Evolutionary conservation across 2,888 invertebrate genomes (phyloP), one percentile per base, ranked within the genome.

Genomic region (Hydropsyche betteni): DNA sequence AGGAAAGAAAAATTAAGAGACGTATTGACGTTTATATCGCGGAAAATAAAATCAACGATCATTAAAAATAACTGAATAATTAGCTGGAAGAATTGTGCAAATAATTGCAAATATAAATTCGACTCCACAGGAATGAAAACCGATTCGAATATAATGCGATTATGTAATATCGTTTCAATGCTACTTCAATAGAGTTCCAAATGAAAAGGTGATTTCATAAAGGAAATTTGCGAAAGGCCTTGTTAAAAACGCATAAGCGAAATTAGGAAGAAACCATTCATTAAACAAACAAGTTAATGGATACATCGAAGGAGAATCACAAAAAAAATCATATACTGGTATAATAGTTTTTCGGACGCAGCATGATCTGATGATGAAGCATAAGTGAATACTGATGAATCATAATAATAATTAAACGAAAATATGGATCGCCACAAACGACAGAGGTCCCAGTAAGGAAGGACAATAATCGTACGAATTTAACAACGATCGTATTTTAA

Each of bases 151-250:
- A 8, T 44, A 44, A 44, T 44, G 44, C 44, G 44, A 44, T 44
- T 44, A 44, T 44, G 44, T 10, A 44, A 44, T 44, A 8, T 44
- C 44, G 55, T 55, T 55, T 55, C 55, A 55, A 55, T 44, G 44
- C 16, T 55, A 10, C 16, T 55, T 55, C 55, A 24, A 24, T 24
- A 24, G 24, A 24, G 24, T 24, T 24, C 24, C 24, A 55, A 55
- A 55, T 55, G 16, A 14, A 55, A 55, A 55, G 16, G 55, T 55
- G 55, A 55, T 55, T 55, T 55, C 55, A n/a, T n/a, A 55, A 55
- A 55, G 16, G 55, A 55, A 58, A 58, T 58, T 58, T 24, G 16
- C 8, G 24, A 58, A 24, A 58, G 58, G 24, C 58, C 58, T 58
- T 58, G 58, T 58, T 58, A 24, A 58, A 16, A 8, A 58, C 16